Percentiles rank a stretch among this genome's conserved stretches.
Conservation (phyloP, 2,113 vertebrate species). For the Rafetus swinhoei region DNA sequence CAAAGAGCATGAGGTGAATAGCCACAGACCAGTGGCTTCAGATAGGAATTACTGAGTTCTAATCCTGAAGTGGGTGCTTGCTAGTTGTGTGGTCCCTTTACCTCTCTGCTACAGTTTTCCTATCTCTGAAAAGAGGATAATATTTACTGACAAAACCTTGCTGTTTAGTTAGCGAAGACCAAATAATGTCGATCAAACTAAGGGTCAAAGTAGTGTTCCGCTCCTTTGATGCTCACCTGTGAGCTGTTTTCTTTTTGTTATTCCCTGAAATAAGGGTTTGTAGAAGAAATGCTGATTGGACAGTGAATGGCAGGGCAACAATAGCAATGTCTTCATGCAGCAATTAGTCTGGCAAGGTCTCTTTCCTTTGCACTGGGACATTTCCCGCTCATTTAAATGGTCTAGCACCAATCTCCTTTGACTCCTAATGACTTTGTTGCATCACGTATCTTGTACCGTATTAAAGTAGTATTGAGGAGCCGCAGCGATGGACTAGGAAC, state of each 20-base stretch:
- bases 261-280: not conserved
- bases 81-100: no score
- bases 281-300: not conserved
- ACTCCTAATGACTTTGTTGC: not conserved
- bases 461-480: not conserved
- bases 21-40: no score
- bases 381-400: not conserved
- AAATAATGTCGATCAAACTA: not conserved
- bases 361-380: not conserved
- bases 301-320: not conserved
- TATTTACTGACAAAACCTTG: not conserved
- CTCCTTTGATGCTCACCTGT: not conserved
- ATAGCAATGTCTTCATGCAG: not conserved
- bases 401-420: not conserved
- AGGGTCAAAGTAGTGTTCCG: not conserved
- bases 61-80: no score
- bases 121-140: no score
- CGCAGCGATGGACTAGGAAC: no score
- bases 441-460: not conserved
- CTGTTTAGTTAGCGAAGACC: not conserved
- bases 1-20: no score
- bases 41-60: no score
- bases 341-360: not conserved
- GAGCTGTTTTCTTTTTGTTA: conserved; percentile 6
- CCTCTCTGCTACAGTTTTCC: no score